Evolutionary conservation across 1,140 invertebrate genomes (phyloP).

Genomic region (Drosophila jambulina): DNA sequence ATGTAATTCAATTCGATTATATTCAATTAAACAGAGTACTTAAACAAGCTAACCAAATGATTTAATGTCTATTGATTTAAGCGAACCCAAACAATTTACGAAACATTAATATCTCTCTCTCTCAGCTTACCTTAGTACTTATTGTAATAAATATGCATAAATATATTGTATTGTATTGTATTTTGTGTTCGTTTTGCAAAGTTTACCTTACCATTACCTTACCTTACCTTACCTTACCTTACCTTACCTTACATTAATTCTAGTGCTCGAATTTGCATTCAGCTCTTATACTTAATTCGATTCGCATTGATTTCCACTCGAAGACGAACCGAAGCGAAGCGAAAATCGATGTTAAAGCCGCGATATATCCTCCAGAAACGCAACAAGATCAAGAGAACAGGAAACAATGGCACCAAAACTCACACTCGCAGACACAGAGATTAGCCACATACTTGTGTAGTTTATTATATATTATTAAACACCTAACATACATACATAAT

Average conservation of each 20-base stretch:
- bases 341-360: slow-evolving; percentile 40
- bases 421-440: slow-evolving; percentile 28
- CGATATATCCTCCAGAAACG: slow-evolving; percentile 34
- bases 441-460: slow-evolving; percentile 48
- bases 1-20: slow-evolving; percentile 64
- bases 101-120: slow-evolving; percentile 30
- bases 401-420: slow-evolving; percentile 23
- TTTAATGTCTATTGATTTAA: slow-evolving; percentile 80
- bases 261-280: slow-evolving; percentile 32
- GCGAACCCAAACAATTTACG: slow-evolving; percentile 39
- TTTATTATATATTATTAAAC: slow-evolving; percentile 44
- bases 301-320: slow-evolving; percentile 66
- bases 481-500: slow-evolving; percentile 3
- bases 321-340: slow-evolving; percentile 35
- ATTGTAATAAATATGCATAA: slow-evolving; percentile 46
- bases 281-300: slow-evolving; percentile 62
- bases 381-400: slow-evolving; percentile 35
- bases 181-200: slow-evolving; percentile 72
- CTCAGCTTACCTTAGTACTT: slow-evolving; percentile 53
- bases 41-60: slow-evolving; percentile 74
- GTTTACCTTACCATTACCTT: slow-evolving; percentile 42
- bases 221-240: slow-evolving; percentile 30
- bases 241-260: slow-evolving; percentile 50
- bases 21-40: slow-evolving; percentile 76
- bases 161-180: slow-evolving; percentile 60